These are phyloP conservation scores for Lordiphosa mommai DNA, from an alignment of 1,140 invertebrate species.

Conservation along the genomic window DNA sequence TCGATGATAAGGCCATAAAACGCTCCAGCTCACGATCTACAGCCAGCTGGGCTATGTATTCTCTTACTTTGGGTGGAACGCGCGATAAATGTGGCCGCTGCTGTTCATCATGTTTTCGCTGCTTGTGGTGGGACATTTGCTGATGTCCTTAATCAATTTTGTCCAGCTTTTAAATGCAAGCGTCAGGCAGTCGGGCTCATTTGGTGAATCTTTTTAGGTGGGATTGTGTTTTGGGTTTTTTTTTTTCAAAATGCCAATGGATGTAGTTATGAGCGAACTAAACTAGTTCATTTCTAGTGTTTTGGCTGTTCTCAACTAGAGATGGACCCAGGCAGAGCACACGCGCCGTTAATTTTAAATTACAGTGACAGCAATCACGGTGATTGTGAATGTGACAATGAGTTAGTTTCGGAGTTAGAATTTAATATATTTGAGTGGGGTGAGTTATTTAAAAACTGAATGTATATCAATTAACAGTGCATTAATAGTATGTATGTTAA, in stretches of 20 bases:
- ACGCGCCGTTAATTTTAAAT: neutral
- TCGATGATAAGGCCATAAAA: conserved; percentile 37
- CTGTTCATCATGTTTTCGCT: conserved; percentile 7
- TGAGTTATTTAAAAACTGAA: no score
- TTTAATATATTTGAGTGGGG: no score
- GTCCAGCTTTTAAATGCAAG: no score
- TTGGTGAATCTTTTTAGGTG: neutral
- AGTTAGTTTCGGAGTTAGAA: no score
- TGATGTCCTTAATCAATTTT: neutral
- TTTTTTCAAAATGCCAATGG: conserved; percentile 5
- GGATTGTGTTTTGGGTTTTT: neutral
- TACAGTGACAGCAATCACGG: neutral
- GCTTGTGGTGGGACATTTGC: neutral
- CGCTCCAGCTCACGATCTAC: conserved; percentile 38
- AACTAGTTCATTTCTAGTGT: neutral
- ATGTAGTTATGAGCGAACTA: neutral
- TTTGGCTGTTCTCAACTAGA: neutral
- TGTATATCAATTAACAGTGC: no score
- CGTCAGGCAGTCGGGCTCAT: neutral
- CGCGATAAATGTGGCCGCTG: conserved; percentile 13
- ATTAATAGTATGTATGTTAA: no score
- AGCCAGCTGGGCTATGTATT: conserved; percentile 32
- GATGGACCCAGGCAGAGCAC: neutral
- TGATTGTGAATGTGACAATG: no score
- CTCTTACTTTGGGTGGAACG: conserved; percentile 26